phyloP scores from a whole-genome alignment of 2,888 invertebrate species.

The Microplitis deprimator region DNA sequence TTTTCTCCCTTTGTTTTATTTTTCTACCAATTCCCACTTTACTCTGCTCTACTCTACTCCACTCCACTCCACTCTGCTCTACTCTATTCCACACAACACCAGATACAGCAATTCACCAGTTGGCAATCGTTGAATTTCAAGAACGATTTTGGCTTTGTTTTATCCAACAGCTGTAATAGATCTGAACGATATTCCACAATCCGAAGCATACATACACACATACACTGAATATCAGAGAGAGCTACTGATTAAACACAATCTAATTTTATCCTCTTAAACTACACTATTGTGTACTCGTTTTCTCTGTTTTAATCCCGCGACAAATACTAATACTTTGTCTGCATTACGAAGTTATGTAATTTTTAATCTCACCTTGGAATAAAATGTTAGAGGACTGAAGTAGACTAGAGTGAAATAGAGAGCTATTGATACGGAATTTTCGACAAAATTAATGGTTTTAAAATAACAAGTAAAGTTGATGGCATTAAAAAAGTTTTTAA shows the following conservation, averaged over 20 bases:
- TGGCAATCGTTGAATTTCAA: slow-evolving; percentile 26
- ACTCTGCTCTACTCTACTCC: not conserved
- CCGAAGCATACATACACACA: not conserved
- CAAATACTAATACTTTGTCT: slow-evolving; percentile 23
- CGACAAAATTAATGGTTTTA: not conserved
- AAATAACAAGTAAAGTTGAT: not conserved
- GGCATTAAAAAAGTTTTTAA: not conserved
- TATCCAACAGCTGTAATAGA: slow-evolving; percentile 53
- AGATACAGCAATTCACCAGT: not conserved
- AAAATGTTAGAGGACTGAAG: no score
- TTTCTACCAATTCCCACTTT: not conserved
- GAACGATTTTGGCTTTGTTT: slow-evolving; percentile 16
- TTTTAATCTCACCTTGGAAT: no score
- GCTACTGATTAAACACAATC: slow-evolving; percentile 60
- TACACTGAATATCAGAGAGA: slow-evolving; percentile 20
- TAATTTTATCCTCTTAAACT: slow-evolving; percentile 62
- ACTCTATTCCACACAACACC: not conserved
- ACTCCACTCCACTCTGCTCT: no score
- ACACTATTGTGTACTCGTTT: slow-evolving; percentile 13
- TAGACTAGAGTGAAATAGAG: not conserved
- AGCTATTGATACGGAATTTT: not conserved
- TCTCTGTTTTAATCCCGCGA: slow-evolving; percentile 51
- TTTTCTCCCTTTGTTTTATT: slow-evolving; percentile 17
- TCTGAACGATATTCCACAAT: slow-evolving; percentile 48
- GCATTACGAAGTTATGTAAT: no score